Conservation (phyloP, 2,888 invertebrate genomes). For the Adineta ricciae region DNA sequence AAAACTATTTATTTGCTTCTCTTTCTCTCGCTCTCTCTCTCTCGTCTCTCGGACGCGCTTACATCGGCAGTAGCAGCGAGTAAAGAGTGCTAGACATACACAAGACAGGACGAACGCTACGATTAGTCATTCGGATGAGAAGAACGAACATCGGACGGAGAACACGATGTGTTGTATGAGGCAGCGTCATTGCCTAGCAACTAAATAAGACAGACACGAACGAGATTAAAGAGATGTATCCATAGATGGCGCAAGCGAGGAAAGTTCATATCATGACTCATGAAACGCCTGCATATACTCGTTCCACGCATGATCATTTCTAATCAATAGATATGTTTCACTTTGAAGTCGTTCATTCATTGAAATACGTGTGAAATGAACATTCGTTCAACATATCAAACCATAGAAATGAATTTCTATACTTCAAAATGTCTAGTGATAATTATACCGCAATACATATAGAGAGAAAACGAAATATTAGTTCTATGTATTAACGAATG, state of each 20-base stretch:
- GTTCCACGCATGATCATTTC: background rate
- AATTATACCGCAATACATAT: too few species aligned
- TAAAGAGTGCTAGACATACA: background rate
- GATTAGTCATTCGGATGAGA: background rate
- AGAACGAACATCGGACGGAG: conserved; percentile 7
- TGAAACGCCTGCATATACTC: background rate
- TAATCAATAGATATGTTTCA: background rate
- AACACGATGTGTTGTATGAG: background rate
- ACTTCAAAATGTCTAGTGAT: too few species aligned
- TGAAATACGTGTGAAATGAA: background rate
- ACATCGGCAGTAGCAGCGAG: background rate
- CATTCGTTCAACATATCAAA: background rate
- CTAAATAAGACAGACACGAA: background rate
- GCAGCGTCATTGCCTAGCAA: conserved; percentile 7
- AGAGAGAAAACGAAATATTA: too few species aligned
- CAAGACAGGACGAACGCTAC: background rate
- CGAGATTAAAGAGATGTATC: background rate
- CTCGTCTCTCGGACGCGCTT: background rate
- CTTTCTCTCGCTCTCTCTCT: background rate
- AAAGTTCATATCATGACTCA: background rate
- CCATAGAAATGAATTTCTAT: background rate
- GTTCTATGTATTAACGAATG: too few species aligned
- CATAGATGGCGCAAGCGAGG: background rate
- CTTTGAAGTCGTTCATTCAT: background rate
- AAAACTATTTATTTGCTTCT: background rate